phyloP scores from a whole-genome alignment of 2,888 invertebrate genomes.

The Apoderus coryli region DNA sequence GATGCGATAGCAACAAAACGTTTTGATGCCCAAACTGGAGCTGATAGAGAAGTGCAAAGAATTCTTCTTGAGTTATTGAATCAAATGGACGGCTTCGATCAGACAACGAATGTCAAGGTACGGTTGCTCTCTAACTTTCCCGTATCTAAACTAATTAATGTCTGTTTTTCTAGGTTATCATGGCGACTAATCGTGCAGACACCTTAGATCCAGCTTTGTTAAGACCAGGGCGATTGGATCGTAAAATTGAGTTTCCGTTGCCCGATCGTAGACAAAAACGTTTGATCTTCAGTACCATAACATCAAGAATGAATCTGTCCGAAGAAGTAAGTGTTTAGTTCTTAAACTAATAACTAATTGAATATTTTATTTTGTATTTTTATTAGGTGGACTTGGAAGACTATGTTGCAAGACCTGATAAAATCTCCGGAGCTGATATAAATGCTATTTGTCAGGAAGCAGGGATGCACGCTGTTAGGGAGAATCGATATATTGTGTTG shows the following conservation, averaged over 20 bases:
- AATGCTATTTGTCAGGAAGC: constrained; percentile 99
- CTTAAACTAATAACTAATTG: constrained; percentile 4
- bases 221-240: constrained; percentile 88
- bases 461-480: constrained; percentile 98
- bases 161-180: constrained; percentile 47
- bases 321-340: constrained; percentile 50
- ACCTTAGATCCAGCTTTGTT: constrained; percentile 96
- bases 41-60: constrained; percentile 95
- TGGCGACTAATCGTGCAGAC: constrained; percentile 96
- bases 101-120: constrained; percentile 99
- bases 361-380: constrained; percentile 2
- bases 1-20: constrained; percentile 99
- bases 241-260: constrained; percentile 97
- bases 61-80: constrained; percentile 92
- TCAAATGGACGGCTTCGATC: constrained; percentile 99
- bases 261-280: constrained; percentile 89
- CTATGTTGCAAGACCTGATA: constrained; percentile 95
- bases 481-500: constrained; percentile 96
- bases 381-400: constrained; percentile 85
- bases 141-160: not conserved
- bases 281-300: constrained; percentile 95
- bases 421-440: constrained; percentile 98
- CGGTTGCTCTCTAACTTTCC: constrained; percentile 8
- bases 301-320: constrained; percentile 90
- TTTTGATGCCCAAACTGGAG: constrained; percentile 96